A percentile compares a stretch with the other conserved stretches of the same genome.
phyloP scores from a whole-genome alignment of 2,113 vertebrate genomes.

The Calcarius ornatus region DNA sequence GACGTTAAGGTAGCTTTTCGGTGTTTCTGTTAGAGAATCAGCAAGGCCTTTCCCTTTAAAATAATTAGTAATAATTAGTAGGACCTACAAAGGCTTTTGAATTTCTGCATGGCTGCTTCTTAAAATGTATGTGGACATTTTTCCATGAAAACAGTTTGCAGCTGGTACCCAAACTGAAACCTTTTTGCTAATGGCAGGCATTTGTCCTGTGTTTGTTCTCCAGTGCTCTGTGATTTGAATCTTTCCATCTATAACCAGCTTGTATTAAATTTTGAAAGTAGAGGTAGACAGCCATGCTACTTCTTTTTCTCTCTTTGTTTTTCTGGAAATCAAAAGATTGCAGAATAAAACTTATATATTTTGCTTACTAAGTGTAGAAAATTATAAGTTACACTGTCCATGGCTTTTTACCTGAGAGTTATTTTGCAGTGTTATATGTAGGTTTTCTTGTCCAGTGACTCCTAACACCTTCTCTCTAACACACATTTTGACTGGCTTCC shows the following conservation, averaged over 20 bases:
- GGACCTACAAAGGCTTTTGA: not conserved
- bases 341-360: not conserved
- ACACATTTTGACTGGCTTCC: not conserved
- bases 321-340: not conserved
- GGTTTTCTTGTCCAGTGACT: not conserved
- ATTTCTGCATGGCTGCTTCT: not conserved
- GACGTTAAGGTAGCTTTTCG: not conserved
- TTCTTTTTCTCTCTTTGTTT: not conserved
- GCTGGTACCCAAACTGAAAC: not conserved
- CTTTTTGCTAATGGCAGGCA: not conserved
- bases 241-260: not conserved
- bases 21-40: not conserved
- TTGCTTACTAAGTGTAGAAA: not conserved
- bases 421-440: not conserved
- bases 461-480: not conserved
- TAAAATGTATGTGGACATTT: not conserved
- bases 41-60: not conserved
- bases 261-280: not conserved
- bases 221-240: not conserved
- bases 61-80: slow-evolving; percentile 22
- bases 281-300: not conserved
- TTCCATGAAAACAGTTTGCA: not conserved
- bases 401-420: not conserved
- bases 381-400: not conserved
- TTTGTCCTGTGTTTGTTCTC: not conserved